Percentiles rank a stretch among this genome's conserved stretches.
phyloP scores from a whole-genome alignment of 2,113 vertebrate species.

The Microtus pennsylvanicus region DNA sequence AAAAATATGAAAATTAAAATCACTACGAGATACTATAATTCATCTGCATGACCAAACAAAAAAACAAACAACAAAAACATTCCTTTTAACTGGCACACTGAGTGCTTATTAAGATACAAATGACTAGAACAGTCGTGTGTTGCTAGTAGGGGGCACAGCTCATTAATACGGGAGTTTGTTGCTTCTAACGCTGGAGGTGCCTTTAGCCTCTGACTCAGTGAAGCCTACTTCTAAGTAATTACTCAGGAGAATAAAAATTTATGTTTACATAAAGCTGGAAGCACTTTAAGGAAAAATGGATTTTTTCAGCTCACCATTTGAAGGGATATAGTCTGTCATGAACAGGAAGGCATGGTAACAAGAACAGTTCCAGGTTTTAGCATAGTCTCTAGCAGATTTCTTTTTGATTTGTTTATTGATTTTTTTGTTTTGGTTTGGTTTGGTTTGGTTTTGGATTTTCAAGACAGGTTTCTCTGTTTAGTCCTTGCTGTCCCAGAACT shows the following conservation, averaged over 20 bases:
- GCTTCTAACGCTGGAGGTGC: neutral
- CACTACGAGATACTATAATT: neutral
- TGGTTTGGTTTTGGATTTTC: too few relatives aligned
- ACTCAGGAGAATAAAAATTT: neutral
- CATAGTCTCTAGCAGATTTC: neutral
- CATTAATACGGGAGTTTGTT: neutral
- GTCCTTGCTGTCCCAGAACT: too few relatives aligned
- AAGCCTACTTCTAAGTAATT: neutral
- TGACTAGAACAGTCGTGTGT: neutral
- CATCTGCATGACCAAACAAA: neutral
- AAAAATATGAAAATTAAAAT: conserved; percentile 11
- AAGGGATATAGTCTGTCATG: neutral
- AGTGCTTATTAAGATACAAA: neutral
- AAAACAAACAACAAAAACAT: neutral
- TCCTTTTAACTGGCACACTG: neutral
- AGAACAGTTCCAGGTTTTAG: neutral
- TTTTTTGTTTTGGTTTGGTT: too few relatives aligned
- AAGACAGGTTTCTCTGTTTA: too few relatives aligned
- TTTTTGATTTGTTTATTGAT: too few relatives aligned
- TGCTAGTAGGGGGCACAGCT: neutral
- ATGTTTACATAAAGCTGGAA: neutral
- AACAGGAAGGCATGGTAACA: neutral
- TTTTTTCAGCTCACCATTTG: neutral
- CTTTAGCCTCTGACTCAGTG: neutral
- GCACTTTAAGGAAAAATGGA: neutral